Conservation (phyloP, 2,888 invertebrate species). For the Girardia tigrina region DNA sequence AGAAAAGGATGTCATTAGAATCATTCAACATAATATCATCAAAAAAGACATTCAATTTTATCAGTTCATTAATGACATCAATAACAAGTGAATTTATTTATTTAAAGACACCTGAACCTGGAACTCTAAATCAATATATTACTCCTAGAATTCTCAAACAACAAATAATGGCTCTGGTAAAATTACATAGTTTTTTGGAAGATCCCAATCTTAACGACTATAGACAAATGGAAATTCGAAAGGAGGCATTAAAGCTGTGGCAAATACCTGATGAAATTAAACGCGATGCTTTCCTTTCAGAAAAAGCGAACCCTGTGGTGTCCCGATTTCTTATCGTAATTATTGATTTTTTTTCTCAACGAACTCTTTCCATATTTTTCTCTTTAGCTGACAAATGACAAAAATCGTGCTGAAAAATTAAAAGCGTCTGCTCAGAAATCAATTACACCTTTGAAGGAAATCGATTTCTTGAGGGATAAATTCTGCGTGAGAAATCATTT, state of each 20-base stretch:
- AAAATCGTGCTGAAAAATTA: background rate
- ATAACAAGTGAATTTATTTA: background rate
- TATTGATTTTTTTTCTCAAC: background rate
- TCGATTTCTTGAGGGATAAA: background rate
- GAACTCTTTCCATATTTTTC: background rate
- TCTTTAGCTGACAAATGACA: background rate
- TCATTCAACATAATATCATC: background rate
- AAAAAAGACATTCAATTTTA: background rate
- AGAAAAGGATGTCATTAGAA: background rate
- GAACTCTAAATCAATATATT: background rate
- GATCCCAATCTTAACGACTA: background rate
- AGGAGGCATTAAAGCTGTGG: background rate
- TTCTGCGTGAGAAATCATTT: background rate
- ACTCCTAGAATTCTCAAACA: background rate
- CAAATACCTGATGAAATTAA: background rate
- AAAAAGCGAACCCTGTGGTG: background rate
- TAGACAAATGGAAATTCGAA: background rate
- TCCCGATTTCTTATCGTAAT: background rate
- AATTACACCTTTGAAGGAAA: background rate
- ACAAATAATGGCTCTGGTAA: background rate
- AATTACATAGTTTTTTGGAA: background rate
- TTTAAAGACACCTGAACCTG: too few species aligned
- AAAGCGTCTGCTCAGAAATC: background rate
- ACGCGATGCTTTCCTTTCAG: background rate
- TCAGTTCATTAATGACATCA: background rate